These are phyloP conservation scores for Magallana nippona DNA, from an alignment of 2,888 invertebrate species.

Conservation along the genomic window DNA sequence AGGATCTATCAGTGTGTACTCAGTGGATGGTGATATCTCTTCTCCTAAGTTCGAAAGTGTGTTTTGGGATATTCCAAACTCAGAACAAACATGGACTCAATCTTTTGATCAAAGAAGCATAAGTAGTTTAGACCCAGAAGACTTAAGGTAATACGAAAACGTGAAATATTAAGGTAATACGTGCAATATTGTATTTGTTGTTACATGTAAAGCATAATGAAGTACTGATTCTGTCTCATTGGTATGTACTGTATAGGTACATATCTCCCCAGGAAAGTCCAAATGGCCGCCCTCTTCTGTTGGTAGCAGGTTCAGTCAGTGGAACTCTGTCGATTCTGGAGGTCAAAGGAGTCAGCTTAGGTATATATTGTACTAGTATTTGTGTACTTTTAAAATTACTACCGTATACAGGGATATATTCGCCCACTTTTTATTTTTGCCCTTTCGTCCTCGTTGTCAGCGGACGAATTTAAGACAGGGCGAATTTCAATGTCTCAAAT, in stretches of 20 bases:
- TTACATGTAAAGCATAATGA: too few species aligned
- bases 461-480: too few species aligned
- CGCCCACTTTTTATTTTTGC: too few species aligned
- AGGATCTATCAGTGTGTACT: conserved; percentile 66
- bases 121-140: conserved; percentile 66
- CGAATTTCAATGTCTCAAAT: too few species aligned
- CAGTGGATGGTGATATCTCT: conserved; percentile 54
- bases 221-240: too few species aligned
- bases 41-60: conserved; percentile 62
- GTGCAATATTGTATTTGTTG: too few species aligned
- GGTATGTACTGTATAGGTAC: conserved; percentile 25
- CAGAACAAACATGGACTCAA: conserved; percentile 56
- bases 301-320: conserved; percentile 37
- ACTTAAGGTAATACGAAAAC: conserved; percentile 54
- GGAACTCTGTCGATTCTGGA: conserved; percentile 43
- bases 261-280: conserved; percentile 43
- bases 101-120: conserved; percentile 56
- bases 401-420: too few species aligned
- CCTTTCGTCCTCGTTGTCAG: too few species aligned
- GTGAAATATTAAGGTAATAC: conserved; percentile 47
- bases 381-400: too few species aligned
- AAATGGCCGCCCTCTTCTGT: conserved; percentile 29
- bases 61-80: conserved; percentile 48
- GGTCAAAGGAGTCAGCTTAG: neutral
- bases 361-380: neutral